These are phyloP conservation scores for Fragum whitleyi DNA, from an alignment of 2,888 invertebrate genomes.

Conservation along the genomic window DNA sequence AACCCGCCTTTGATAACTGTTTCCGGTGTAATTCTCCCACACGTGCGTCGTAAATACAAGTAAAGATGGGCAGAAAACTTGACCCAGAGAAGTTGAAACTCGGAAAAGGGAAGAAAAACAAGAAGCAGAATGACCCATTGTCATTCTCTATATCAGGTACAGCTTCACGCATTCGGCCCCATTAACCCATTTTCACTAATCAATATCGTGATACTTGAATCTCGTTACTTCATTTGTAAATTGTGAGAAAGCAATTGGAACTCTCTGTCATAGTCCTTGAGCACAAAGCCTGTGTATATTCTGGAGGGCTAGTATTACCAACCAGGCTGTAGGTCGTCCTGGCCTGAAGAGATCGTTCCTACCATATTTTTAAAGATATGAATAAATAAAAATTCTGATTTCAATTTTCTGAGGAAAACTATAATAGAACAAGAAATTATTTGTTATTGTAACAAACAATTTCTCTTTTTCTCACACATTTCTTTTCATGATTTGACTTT, in stretches of 20 bases:
- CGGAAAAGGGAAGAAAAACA: constrained; percentile 94
- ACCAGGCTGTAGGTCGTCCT: no score
- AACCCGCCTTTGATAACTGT: neutral
- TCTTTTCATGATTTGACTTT: neutral
- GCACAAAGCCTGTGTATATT: no score
- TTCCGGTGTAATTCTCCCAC: constrained; percentile 28
- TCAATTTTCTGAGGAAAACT: no score
- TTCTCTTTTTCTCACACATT: neutral
- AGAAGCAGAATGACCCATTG: constrained; percentile 93
- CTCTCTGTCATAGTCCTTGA: no score
- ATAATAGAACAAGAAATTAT: no score
- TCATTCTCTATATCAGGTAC: neutral
- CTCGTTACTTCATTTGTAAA: neutral
- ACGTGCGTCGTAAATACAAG: constrained; percentile 31
- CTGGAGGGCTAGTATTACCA: no score
- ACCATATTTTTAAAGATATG: no score
- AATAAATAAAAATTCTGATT: no score
- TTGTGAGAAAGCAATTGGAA: neutral
- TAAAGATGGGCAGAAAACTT: constrained; percentile 80
- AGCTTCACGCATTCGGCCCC: neutral
- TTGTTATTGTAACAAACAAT: no score
- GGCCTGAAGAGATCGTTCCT: no score
- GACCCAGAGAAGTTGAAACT: constrained; percentile 87
- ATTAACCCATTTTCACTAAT: neutral
- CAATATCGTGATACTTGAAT: neutral